These are phyloP conservation scores for Drosophila murphyi DNA, from an alignment of 1,140 invertebrate genomes.

Conservation along the genomic window DNA sequence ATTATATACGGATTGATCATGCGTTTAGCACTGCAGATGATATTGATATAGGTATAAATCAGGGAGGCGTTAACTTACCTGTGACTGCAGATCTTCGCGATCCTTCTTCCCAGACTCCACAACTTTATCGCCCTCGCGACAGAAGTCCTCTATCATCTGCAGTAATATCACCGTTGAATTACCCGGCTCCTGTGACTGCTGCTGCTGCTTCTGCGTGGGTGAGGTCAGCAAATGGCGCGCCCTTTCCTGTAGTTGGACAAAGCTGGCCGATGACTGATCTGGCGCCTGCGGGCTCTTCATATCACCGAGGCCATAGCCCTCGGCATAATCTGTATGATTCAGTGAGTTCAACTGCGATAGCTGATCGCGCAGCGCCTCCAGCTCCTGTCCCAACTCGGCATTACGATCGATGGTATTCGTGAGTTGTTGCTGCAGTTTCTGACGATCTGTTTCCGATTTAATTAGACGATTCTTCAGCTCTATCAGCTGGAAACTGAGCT, in stretches of 20 bases:
- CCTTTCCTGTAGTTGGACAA: constrained; percentile 84
- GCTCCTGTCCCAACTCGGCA: constrained; percentile 85
- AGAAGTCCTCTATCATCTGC: constrained; percentile 87
- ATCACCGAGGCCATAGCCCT: constrained; percentile 85
- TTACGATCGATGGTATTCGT: constrained; percentile 86
- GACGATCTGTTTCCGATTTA: constrained; percentile 85
- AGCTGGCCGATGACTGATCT: constrained; percentile 68
- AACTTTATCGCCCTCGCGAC: constrained; percentile 87
- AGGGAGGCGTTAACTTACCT: constrained; percentile 85
- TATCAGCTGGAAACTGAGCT: constrained; percentile 81
- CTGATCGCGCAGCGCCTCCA: constrained; percentile 86
- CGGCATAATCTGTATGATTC: constrained; percentile 87
- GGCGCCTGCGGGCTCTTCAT: constrained; percentile 58
- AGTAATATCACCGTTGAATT: constrained; percentile 85
- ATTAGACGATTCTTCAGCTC: constrained; percentile 85
- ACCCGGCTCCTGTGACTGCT: constrained; percentile 73
- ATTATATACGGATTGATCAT: constrained; percentile 48
- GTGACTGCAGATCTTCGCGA: constrained; percentile 89
- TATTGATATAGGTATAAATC: neutral
- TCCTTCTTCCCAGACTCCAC: constrained; percentile 88
- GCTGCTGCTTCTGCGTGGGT: constrained; percentile 69
- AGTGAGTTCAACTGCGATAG: constrained; percentile 78
- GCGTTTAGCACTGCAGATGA: constrained; percentile 58
- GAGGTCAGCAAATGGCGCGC: constrained; percentile 85
- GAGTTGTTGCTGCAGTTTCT: constrained; percentile 86